Evolutionary conservation across 2,113 vertebrate species (phyloP).

Genomic region (Toxostoma redivivum): DNA sequence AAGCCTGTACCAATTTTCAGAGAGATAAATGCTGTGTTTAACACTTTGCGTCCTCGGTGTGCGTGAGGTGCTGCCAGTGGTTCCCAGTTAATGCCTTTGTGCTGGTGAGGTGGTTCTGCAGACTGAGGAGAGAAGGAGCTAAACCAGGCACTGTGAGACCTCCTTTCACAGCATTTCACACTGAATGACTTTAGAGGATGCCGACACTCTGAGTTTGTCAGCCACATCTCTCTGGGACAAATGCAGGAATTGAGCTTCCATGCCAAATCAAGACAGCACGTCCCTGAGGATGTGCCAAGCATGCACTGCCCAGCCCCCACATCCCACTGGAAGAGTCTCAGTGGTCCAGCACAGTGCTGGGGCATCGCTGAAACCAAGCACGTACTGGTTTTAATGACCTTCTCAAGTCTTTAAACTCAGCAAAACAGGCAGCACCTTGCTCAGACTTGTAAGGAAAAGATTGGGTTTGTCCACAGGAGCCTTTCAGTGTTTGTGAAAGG

Average conservation of each 20-base stretch:
- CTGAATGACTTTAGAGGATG: not conserved
- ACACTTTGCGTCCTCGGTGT: not conserved
- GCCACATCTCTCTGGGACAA: not conserved
- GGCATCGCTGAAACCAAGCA: fast-evolving
- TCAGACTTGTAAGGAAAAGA: not conserved
- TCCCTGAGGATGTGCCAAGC: not conserved
- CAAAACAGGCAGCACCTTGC: not conserved
- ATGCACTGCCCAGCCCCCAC: fast-evolving
- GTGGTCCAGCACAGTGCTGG: not conserved
- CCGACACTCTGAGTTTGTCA: not conserved
- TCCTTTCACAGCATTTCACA: not conserved
- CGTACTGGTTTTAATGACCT: not conserved
- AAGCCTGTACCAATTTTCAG: conserved; percentile 51
- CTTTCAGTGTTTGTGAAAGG: not conserved
- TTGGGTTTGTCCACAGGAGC: not conserved
- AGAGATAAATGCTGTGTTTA: conserved; percentile 44
- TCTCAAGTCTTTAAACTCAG: not conserved
- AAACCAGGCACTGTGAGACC: not conserved
- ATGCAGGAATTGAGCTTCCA: not conserved
- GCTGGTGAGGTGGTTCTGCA: not conserved
- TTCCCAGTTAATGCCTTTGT: not conserved
- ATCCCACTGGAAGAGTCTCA: fast-evolving
- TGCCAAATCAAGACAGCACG: fast-evolving
- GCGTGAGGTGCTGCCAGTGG: fast-evolving
- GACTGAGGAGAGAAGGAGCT: not conserved